Conservation (phyloP, 2,113 vertebrate species). For the Brachionichthys hirsutus region DNA sequence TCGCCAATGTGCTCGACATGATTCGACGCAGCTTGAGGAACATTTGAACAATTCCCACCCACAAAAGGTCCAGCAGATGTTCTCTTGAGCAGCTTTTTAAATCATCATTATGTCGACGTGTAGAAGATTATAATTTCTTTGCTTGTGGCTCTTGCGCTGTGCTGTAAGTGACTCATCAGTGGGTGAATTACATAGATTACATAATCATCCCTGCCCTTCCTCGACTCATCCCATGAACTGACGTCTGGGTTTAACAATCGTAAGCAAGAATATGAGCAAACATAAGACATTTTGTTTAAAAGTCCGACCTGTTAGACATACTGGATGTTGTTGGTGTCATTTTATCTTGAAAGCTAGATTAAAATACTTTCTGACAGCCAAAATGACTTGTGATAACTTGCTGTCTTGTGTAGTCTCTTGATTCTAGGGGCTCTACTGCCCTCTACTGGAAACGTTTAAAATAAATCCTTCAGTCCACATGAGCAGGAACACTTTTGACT, state of each 20-base stretch:
- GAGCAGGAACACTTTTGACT: no score
- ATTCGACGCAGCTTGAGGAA: constrained; percentile 7
- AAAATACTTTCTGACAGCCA: background rate
- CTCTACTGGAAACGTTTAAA: constrained; percentile 43
- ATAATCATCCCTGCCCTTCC: constrained; percentile 43
- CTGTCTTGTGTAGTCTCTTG: background rate
- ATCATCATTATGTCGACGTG: background rate
- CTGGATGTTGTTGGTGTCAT: no score
- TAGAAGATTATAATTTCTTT: constrained; percentile 13
- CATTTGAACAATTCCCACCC: constrained; percentile 50
- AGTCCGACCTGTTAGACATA: no score
- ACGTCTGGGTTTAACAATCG: constrained; percentile 4
- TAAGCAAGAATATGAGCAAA: background rate
- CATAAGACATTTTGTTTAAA: no score
- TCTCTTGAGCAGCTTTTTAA: constrained; percentile 36
- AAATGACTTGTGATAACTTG: background rate
- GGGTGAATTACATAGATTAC: constrained; percentile 50
- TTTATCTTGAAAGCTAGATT: no score
- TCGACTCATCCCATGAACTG: constrained; percentile 21
- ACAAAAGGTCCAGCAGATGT: constrained; percentile 49
- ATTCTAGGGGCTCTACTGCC: constrained; percentile 29
- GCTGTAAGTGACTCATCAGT: constrained; percentile 38
- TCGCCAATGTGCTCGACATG: no score
- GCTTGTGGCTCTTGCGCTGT: constrained; percentile 35
- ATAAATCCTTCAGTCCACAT: background rate